A percentile compares a stretch with the other conserved stretches of the same genome.
Evolutionary conservation across 2,888 invertebrate genomes (phyloP).

Genomic region (Pristionchus fissidentatus): DNA sequence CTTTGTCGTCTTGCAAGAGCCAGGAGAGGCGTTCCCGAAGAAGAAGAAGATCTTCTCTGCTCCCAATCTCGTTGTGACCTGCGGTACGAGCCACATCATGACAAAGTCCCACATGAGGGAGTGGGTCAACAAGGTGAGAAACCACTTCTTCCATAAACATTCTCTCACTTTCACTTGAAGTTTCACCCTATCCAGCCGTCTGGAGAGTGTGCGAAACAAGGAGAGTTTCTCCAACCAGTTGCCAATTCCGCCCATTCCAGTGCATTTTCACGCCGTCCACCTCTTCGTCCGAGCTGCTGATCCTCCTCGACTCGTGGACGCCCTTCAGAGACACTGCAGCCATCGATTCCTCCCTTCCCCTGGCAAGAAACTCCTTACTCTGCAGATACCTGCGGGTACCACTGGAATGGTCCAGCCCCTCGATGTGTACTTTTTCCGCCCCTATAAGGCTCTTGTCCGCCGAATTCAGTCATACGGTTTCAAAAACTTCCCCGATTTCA

Average conservation of each 20-base stretch:
- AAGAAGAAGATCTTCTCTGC: neutral
- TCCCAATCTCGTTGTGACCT: neutral
- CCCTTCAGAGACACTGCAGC: neutral
- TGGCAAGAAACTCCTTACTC: too few species aligned
- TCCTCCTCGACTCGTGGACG: neutral
- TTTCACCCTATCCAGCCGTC: too few species aligned
- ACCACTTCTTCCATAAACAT: neutral
- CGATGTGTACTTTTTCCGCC: constrained; percentile 10
- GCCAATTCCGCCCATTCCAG: too few species aligned
- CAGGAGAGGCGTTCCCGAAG: neutral
- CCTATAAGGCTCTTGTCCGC: neutral
- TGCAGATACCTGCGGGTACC: neutral
- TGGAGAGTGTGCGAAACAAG: too few species aligned
- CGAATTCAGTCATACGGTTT: neutral
- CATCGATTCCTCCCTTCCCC: neutral
- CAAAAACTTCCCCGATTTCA: neutral
- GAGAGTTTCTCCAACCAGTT: too few species aligned
- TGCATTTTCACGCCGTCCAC: neutral
- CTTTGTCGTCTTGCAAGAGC: constrained; percentile 51
- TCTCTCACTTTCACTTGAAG: too few species aligned
- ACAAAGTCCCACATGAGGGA: neutral
- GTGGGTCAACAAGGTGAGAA: neutral
- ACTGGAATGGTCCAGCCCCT: constrained; percentile 5
- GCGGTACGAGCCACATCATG: neutral
- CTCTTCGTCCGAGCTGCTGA: neutral